phyloP scores from a whole-genome alignment of 2,113 vertebrate species.

The Zosterops japonicus region DNA sequence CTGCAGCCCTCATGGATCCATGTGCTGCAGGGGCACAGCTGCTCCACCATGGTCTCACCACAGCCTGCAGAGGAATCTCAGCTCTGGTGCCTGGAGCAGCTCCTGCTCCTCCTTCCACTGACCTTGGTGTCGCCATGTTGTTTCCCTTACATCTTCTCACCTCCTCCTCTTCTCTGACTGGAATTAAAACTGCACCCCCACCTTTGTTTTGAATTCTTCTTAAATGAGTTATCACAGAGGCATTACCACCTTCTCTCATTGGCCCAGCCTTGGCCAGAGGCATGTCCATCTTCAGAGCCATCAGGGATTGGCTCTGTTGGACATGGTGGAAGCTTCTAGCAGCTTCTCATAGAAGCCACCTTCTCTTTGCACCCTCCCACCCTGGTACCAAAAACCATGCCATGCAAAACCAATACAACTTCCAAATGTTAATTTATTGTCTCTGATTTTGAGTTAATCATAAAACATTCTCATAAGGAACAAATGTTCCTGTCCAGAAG shows the following conservation, averaged over 20 bases:
- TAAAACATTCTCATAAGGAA: not conserved
- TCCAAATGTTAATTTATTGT: not conserved
- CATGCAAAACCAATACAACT: not conserved
- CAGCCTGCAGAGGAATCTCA: fast-evolving
- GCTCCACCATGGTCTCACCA: not conserved
- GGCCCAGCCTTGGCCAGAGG: not conserved
- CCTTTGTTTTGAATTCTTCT: not conserved
- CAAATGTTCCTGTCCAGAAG: not conserved
- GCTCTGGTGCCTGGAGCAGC: fast-evolving
- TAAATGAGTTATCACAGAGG: not conserved
- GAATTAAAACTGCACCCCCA: not conserved
- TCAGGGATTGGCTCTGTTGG: not conserved
- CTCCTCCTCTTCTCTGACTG: not conserved
- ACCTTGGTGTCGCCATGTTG: not conserved
- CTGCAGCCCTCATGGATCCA: no score
- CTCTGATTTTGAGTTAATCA: not conserved
- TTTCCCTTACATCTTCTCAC: not conserved
- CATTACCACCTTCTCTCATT: fast-evolving
- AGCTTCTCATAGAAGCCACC: not conserved
- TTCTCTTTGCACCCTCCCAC: fast-evolving
- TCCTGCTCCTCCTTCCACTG: not conserved
- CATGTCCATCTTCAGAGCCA: not conserved
- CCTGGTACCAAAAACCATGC: not conserved
- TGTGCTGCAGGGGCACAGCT: not conserved
- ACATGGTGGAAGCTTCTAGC: not conserved